These are phyloP conservation scores for Stenurella melanura DNA, from an alignment of 2,888 invertebrate species.

Conservation along the genomic window DNA sequence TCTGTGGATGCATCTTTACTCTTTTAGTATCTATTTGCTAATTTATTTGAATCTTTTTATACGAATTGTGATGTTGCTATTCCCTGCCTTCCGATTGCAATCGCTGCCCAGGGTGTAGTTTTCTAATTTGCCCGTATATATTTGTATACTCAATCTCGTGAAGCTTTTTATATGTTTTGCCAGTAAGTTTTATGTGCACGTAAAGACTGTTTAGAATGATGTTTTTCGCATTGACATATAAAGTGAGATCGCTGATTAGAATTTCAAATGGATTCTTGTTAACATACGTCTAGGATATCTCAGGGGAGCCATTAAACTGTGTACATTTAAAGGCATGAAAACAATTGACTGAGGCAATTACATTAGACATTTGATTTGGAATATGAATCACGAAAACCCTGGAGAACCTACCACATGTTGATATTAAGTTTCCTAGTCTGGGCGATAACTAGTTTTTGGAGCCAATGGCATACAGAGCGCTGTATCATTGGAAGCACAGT, in stretches of 20 bases:
- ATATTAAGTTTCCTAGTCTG: too few species aligned
- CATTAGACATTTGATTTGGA: too few species aligned
- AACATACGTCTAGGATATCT: not conserved
- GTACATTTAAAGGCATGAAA: not conserved
- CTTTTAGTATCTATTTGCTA: not conserved
- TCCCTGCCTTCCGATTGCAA: not conserved
- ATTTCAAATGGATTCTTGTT: not conserved
- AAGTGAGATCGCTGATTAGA: not conserved
- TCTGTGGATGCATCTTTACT: constrained; percentile 4
- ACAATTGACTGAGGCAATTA: not conserved
- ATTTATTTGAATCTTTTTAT: constrained; percentile 13
- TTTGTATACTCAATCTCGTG: not conserved
- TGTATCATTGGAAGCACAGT: too few species aligned
- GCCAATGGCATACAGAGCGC: too few species aligned
- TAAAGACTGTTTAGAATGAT: not conserved
- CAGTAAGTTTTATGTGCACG: not conserved
- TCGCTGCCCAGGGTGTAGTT: constrained; percentile 13
- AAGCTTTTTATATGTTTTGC: constrained; percentile 1
- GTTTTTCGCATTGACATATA: not conserved
- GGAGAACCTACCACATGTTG: too few species aligned
- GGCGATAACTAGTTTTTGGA: too few species aligned
- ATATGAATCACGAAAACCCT: too few species aligned
- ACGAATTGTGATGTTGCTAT: not conserved
- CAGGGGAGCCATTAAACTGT: not conserved
- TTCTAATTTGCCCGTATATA: not conserved